Conservation (phyloP, 2,113 vertebrate genomes). For the Odocoileus hemionus region DNA sequence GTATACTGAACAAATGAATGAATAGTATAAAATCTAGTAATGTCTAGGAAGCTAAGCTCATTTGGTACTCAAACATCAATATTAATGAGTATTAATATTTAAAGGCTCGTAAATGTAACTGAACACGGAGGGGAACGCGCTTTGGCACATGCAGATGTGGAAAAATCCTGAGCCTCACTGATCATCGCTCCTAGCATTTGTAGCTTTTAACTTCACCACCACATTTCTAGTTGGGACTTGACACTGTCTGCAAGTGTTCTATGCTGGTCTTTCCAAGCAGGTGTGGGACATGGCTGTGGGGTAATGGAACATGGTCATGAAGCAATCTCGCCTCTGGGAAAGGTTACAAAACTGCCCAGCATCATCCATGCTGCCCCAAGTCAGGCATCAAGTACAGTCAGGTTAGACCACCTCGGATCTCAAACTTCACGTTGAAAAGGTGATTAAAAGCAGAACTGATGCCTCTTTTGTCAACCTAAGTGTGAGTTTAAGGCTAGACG, state of each 20-base stretch:
- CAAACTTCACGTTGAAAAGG: neutral
- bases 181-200: neutral
- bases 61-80: constrained; percentile 25
- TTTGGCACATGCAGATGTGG: neutral
- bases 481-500: neutral
- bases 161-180: neutral
- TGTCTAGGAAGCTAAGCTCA: constrained; percentile 35
- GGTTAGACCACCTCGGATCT: neutral
- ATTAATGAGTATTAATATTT: constrained; percentile 36
- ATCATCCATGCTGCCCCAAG: neutral
- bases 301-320: neutral
- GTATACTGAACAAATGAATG: neutral
- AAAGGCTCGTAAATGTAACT: neutral
- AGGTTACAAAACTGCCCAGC: neutral
- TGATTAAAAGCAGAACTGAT: neutral
- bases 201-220: neutral
- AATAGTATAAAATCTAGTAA: constrained; percentile 26
- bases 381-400: neutral
- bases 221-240: neutral
- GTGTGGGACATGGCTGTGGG: neutral
- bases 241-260: neutral
- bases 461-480: neutral
- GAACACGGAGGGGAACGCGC: neutral
- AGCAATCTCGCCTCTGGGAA: neutral
- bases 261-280: neutral